Percentiles rank a stretch among this genome's conserved stretches.
Evolutionary conservation across 2,113 vertebrate genomes (phyloP).

Genomic region (Odocoileus virginianus): DNA sequence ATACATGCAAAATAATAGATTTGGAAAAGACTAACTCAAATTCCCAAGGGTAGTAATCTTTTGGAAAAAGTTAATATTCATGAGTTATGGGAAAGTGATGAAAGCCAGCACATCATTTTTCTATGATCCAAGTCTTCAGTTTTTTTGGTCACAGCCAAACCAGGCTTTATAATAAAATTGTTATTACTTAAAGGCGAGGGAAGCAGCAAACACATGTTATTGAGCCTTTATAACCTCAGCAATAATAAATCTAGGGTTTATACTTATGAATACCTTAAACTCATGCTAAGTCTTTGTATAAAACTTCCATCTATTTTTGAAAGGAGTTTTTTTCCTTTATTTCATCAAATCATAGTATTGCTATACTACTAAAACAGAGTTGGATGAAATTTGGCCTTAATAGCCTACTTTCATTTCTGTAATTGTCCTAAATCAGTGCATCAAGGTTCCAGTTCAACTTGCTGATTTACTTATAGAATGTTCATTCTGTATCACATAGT

Average conservation of each 20-base stretch:
- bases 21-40: constrained; percentile 26
- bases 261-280: background rate
- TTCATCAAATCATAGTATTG: background rate
- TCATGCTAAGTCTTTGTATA: background rate
- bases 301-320: background rate
- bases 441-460: background rate
- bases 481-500: background rate
- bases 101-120: background rate
- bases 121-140: background rate
- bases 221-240: background rate
- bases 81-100: constrained; percentile 2
- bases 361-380: background rate
- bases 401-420: background rate
- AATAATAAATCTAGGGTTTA: background rate
- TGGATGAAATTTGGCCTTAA: background rate
- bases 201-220: background rate
- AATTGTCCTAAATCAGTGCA: background rate
- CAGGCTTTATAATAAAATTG: constrained; percentile 29
- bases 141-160: background rate
- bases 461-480: background rate
- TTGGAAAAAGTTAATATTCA: constrained; percentile 50
- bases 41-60: constrained; percentile 3
- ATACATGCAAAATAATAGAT: constrained; percentile 13
- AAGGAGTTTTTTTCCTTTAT: background rate
- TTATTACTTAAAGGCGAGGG: background rate